Conservation (phyloP, 2,797 vertebrate species). For the Sylvilagus floridanus region DNA sequence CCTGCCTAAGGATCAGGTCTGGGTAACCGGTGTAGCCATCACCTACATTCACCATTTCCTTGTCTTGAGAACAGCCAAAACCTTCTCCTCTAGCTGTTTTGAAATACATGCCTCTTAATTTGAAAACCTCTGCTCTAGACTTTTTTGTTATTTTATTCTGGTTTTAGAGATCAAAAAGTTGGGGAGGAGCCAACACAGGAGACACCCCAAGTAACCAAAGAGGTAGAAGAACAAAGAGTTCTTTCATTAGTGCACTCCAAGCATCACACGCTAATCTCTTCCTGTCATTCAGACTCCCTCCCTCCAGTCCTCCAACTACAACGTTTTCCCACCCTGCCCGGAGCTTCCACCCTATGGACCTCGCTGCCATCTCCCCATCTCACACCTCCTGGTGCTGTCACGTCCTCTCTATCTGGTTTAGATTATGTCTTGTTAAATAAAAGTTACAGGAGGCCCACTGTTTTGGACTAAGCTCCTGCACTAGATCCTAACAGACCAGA, state of each 20-base stretch:
- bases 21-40: no score
- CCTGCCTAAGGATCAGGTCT: no score
- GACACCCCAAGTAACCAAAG: background rate
- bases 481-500: background rate
- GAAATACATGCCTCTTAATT: background rate
- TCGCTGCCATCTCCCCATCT: background rate
- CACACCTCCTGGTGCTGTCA: background rate
- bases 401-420: slow-evolving; percentile 3
- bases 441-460: background rate
- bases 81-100: no score
- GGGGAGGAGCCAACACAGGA: background rate
- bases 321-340: background rate
- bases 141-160: background rate
- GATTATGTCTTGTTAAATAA: background rate
- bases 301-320: background rate
- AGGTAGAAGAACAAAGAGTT: background rate
- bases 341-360: background rate
- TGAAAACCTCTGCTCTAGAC: slow-evolving; percentile 21
- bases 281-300: background rate
- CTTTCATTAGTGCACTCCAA: background rate
- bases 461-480: background rate
- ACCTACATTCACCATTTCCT: no score
- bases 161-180: background rate
- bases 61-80: no score
- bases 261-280: background rate